A percentile compares a stretch with the other conserved stretches of the same genome.
Conservation (phyloP, 2,113 vertebrate genomes). For the Zootoca vivipara region DNA sequence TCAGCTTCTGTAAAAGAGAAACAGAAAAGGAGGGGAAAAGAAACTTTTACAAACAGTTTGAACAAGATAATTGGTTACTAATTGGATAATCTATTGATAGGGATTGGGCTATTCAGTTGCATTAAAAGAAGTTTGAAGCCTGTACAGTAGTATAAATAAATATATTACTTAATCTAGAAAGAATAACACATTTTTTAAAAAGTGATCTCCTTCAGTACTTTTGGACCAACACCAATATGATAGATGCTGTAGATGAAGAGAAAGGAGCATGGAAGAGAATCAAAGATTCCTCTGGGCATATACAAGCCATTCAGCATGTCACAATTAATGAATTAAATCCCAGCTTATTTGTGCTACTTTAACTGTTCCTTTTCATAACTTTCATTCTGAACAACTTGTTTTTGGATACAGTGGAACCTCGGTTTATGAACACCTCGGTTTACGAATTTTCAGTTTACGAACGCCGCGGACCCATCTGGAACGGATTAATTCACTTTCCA, state of each 20-base stretch:
- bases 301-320: no score
- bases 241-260: background rate
- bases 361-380: no score
- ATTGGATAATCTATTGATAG: background rate
- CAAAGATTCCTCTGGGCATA: no score
- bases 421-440: no score
- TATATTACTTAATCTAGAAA: background rate
- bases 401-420: no score
- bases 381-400: no score
- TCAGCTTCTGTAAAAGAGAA: conserved; percentile 83
- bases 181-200: background rate
- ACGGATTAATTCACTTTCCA: no score
- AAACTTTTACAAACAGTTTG: background rate
- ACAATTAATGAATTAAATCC: no score
- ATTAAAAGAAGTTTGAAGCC: background rate
- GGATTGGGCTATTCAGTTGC: background rate
- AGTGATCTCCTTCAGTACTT: background rate
- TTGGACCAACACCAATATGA: background rate
- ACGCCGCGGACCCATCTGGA: no score
- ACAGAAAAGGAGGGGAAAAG: background rate
- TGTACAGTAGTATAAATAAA: background rate
- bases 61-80: background rate
- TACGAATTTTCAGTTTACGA: no score
- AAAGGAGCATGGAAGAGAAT: background rate
- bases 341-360: no score